These are phyloP conservation scores for Cryptocephalus primarius DNA, from an alignment of 2,888 invertebrate species.

Conservation along the genomic window DNA sequence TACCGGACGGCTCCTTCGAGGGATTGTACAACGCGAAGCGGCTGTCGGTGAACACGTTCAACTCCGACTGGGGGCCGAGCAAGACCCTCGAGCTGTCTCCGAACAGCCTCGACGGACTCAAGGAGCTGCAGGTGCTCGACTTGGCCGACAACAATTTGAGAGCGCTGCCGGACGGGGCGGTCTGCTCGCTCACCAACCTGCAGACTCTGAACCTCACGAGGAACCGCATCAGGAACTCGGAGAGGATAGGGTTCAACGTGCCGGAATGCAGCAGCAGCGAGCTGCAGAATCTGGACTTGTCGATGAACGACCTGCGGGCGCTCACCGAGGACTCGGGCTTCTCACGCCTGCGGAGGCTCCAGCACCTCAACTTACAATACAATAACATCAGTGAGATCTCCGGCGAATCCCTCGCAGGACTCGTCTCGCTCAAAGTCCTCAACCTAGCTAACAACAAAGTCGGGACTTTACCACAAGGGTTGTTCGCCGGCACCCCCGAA, in stretches of 20 bases:
- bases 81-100: conserved; percentile 64
- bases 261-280: conserved; percentile 58
- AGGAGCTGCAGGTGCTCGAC: conserved; percentile 69
- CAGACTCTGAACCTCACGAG: conserved; percentile 75
- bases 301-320: conserved; percentile 65
- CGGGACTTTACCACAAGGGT: conserved; percentile 65
- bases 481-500: conserved; percentile 73
- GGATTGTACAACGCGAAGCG: conserved; percentile 69
- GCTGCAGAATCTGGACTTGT: conserved; percentile 67
- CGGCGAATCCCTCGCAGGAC: conserved; percentile 66
- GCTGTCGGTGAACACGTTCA: conserved; percentile 67
- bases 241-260: conserved; percentile 57
- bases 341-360: conserved; percentile 63
- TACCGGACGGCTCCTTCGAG: conserved; percentile 68
- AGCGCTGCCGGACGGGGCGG: conserved; percentile 64
- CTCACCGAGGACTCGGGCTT: conserved; percentile 62
- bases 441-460: conserved; percentile 82
- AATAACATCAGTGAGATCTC: conserved; percentile 74
- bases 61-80: conserved; percentile 65
- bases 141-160: conserved; percentile 76
- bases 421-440: conserved; percentile 66
- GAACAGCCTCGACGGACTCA: conserved; percentile 63
- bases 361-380: conserved; percentile 68
- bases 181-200: conserved; percentile 69
- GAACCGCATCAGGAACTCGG: conserved; percentile 70